Evolutionary conservation across 2,797 vertebrate genomes (phyloP).

Genomic region (Okamejei kenojei): DNA sequence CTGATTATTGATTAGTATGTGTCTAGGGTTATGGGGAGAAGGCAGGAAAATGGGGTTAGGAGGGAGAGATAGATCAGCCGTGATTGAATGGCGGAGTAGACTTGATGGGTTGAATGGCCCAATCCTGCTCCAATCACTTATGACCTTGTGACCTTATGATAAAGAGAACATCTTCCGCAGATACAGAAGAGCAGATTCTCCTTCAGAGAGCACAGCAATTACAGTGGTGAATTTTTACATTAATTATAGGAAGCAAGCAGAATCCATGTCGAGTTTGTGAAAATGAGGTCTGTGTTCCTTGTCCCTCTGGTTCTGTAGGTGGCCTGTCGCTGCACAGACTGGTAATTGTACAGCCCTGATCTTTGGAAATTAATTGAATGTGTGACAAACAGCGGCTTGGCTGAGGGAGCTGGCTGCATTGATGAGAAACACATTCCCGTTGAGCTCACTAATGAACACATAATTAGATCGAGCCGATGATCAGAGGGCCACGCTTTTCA

Average conservation of each 20-base stretch:
- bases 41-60: too few species aligned
- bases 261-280: background rate
- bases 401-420: constrained; percentile 24
- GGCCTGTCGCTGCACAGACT: background rate
- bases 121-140: too few species aligned
- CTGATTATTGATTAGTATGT: too few species aligned
- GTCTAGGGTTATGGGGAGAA: too few species aligned
- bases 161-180: background rate
- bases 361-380: constrained; percentile 34
- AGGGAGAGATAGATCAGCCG: too few species aligned
- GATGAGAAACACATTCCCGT: constrained; percentile 24
- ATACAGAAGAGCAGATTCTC: background rate
- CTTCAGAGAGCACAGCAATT: background rate
- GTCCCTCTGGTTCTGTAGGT: background rate
- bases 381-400: background rate
- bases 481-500: background rate
- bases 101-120: too few species aligned
- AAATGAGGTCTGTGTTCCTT: background rate
- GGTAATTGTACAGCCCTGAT: constrained; percentile 30
- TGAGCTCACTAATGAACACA: constrained; percentile 30
- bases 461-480: constrained; percentile 17
- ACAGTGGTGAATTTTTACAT: background rate
- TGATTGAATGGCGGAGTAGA: too few species aligned
- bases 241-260: background rate
- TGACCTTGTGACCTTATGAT: too few species aligned